phyloP scores from a whole-genome alignment of 2,113 vertebrate species.

The Callopanchax toddi region DNA sequence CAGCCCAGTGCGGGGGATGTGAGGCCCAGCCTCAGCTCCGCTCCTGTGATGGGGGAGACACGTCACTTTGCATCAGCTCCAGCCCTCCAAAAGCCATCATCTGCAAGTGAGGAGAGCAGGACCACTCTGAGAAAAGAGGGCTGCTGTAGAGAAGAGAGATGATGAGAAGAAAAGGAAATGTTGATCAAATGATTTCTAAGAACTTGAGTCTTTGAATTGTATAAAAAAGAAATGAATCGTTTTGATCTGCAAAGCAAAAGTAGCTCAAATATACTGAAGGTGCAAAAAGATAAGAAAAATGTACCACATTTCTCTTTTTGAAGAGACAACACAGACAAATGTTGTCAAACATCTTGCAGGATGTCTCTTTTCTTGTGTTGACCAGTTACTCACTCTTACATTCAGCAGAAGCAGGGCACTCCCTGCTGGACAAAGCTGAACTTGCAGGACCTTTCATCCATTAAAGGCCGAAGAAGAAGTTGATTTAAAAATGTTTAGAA shows the following conservation, averaged over 20 bases:
- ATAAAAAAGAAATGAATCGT: constrained; percentile 16
- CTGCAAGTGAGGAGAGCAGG: constrained; percentile 71
- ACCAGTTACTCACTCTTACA: constrained; percentile 6
- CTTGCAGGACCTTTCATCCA: constrained; percentile 37
- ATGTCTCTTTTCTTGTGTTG: not conserved
- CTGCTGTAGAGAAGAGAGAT: constrained; percentile 23
- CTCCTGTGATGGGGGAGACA: constrained; percentile 72
- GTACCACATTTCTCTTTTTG: not conserved
- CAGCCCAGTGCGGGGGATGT: constrained; percentile 78
- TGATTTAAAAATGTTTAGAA: constrained; percentile 71
- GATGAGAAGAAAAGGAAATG: not conserved
- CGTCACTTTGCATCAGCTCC: constrained; percentile 80
- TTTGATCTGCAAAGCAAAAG: not conserved
- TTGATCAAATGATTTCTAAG: not conserved
- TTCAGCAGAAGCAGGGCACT: constrained; percentile 55
- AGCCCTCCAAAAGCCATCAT: constrained; percentile 75
- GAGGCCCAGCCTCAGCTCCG: constrained; percentile 72
- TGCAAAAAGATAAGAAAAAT: too few relatives aligned
- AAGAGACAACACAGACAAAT: not conserved
- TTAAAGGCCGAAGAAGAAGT: constrained; percentile 6
- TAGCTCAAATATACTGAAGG: not conserved
- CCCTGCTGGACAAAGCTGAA: constrained; percentile 59
- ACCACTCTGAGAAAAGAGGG: constrained; percentile 60
- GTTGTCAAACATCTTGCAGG: constrained; percentile 1
- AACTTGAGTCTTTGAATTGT: constrained; percentile 7